Evolutionary conservation across 2,888 invertebrate species (phyloP).

Genomic region (Amiota mariae): DNA sequence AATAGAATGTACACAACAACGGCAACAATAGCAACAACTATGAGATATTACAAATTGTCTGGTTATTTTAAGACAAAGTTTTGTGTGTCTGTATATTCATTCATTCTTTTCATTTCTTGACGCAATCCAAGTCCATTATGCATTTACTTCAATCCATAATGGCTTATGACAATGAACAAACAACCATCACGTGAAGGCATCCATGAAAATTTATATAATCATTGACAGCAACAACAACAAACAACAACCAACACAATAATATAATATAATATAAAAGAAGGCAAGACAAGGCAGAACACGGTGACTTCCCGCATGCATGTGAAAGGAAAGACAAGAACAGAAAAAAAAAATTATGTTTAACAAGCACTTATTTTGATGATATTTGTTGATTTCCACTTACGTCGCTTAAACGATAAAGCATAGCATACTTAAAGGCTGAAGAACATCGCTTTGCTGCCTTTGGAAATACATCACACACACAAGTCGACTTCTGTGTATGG

Average conservation of each 20-base stretch:
- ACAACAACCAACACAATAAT: no score
- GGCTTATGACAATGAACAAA: slow-evolving; percentile 54
- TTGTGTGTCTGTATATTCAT: background rate
- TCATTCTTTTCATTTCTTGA: slow-evolving; percentile 17
- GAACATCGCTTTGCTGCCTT: background rate
- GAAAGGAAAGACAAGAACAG: slow-evolving; percentile 33
- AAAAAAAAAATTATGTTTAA: slow-evolving; percentile 60
- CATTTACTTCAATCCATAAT: slow-evolving; percentile 39
- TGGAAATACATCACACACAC: background rate
- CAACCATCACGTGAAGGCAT: slow-evolving; percentile 54
- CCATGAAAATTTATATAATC: slow-evolving; percentile 27
- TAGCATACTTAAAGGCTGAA: background rate
- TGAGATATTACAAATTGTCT: background rate
- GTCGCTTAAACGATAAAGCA: slow-evolving; percentile 50
- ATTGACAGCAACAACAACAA: no score
- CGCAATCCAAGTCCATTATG: slow-evolving; percentile 53
- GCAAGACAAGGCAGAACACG: no score
- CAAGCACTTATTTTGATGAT: slow-evolving; percentile 70
- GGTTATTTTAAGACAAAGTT: background rate
- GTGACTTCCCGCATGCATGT: no score
- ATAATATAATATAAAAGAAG: no score
- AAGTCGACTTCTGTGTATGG: background rate
- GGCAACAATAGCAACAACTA: background rate
- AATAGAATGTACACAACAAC: background rate
- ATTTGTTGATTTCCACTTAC: slow-evolving; percentile 68